A percentile compares a stretch with the other conserved stretches of the same genome.
Evolutionary conservation across 1,140 invertebrate species (phyloP).

Genomic region (Vanessa atalanta): DNA sequence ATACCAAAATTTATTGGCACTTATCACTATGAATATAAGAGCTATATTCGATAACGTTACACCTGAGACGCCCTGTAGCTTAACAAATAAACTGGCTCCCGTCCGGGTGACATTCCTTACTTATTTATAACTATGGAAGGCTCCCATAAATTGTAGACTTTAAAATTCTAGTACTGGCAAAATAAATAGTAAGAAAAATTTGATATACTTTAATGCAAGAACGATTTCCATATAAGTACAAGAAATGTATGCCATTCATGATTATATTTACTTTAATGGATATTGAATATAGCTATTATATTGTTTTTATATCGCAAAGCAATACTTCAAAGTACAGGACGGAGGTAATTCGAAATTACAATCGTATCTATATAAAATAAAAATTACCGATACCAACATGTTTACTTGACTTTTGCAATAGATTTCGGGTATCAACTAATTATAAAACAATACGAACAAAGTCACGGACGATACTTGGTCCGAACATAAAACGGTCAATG

Average conservation of each 20-base stretch:
- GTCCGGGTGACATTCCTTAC: constrained; percentile 45
- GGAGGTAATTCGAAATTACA: no score
- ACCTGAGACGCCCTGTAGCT: constrained; percentile 22
- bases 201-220: neutral
- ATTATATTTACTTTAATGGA: no score
- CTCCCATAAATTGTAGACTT: constrained; percentile 36
- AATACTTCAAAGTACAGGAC: no score
- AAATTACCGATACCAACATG: no score
- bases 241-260: no score
- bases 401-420: no score
- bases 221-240: neutral
- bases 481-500: neutral
- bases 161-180: constrained; percentile 35
- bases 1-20: neutral
- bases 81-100: constrained; percentile 39
- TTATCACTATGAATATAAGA: constrained; percentile 9
- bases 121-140: constrained; percentile 44
- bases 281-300: no score
- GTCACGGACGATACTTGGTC: neutral
- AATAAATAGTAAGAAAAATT: neutral
- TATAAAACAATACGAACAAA: neutral
- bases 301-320: no score
- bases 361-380: no score
- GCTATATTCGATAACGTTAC: constrained; percentile 15
- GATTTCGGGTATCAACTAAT: no score